Percentiles rank a stretch among this genome's conserved stretches.
These are phyloP conservation scores for Tachysurus fulvidraco DNA, from an alignment of 2,113 vertebrate genomes.

Conservation along the genomic window DNA sequence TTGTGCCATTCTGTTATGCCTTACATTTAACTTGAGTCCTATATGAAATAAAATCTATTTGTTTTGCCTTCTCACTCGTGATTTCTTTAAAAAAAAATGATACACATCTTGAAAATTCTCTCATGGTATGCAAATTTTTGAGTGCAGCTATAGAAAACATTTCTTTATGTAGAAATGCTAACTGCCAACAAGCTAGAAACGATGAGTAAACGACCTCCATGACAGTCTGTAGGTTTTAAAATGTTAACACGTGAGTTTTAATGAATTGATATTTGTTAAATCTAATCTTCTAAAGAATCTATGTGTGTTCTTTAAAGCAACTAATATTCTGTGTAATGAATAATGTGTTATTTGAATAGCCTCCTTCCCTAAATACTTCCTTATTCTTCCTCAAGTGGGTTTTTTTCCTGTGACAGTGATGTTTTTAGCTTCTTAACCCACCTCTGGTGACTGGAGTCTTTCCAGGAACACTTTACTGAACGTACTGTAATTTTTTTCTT, in stretches of 20 bases:
- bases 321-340: background rate
- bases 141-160: no score
- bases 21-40: no score
- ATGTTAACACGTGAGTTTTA: background rate
- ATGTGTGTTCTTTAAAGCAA: background rate
- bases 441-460: background rate
- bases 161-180: background rate
- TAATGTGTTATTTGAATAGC: background rate
- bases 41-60: no score
- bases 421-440: background rate
- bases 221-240: background rate
- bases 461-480: slow-evolving; percentile 1
- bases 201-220: background rate
- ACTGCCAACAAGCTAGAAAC: background rate
- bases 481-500: background rate
- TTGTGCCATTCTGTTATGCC: no score
- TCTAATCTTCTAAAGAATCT: background rate
- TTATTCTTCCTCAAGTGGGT: background rate
- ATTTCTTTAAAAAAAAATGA: no score
- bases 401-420: background rate
- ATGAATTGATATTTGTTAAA: background rate
- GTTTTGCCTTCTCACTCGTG: no score
- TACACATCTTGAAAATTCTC: no score
- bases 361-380: background rate
- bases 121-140: no score